Percentiles rank a stretch among this genome's conserved stretches.
Evolutionary conservation across 1,140 invertebrate species (phyloP).

Genomic region (Asbolus verrucosus): DNA sequence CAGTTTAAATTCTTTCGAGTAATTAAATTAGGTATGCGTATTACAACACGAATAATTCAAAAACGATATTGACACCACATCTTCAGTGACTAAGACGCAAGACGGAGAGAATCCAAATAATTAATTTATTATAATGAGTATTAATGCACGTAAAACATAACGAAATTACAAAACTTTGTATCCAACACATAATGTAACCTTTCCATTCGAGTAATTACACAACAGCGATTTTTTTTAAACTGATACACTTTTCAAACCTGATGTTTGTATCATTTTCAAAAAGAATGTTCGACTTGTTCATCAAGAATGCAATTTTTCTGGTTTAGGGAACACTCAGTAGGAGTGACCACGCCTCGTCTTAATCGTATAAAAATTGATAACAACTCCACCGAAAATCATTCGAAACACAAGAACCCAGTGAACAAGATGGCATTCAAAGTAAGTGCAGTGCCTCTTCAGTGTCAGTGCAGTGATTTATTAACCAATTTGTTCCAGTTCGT

Average conservation of each 20-base stretch:
- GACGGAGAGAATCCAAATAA: too few species aligned
- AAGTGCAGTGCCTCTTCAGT: conserved; percentile 10
- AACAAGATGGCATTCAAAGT: conserved; percentile 47
- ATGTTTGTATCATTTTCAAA: conserved; percentile 11
- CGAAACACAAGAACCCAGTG: background rate
- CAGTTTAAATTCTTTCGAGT: too few species aligned
- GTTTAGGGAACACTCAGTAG: background rate
- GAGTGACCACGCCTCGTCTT: background rate
- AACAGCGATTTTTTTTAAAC: conserved; percentile 5
- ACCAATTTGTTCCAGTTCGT: conserved; percentile 59
- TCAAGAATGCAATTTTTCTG: conserved; percentile 1
- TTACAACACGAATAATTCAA: too few species aligned
- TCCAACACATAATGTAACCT: conserved; percentile 26
- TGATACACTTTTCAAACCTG: conserved; percentile 30
- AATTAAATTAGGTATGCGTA: too few species aligned
- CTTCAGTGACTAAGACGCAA: too few species aligned
- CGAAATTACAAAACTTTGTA: conserved; percentile 34
- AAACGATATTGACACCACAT: too few species aligned
- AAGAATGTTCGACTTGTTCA: conserved; percentile 28
- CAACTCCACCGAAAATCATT: background rate
- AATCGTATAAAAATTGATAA: background rate
- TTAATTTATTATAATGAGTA: conserved; percentile 21
- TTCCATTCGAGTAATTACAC: conserved; percentile 3
- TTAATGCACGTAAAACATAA: too few species aligned
- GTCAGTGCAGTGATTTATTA: background rate